phyloP scores from a whole-genome alignment of 1,140 invertebrate species.

The Mizuhopecten yessoensis region DNA sequence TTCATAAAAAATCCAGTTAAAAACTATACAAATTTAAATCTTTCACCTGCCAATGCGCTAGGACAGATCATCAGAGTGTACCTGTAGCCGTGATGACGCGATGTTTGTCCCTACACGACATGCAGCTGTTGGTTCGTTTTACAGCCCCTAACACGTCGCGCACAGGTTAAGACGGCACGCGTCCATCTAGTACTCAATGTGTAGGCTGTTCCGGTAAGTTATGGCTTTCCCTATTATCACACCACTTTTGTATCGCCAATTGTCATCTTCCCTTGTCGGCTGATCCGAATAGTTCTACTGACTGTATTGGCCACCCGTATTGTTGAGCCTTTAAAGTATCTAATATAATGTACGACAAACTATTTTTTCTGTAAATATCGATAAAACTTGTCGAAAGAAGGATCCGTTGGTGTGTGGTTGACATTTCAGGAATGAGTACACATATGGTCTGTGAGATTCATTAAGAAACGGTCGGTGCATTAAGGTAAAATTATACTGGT shows the following conservation, averaged over 20 bases:
- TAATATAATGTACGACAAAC: neutral
- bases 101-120: neutral
- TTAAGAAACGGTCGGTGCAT: neutral
- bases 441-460: neutral
- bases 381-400: neutral
- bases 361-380: neutral
- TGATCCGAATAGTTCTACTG: no score
- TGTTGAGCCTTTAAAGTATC: neutral
- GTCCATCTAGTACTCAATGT: neutral
- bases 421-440: conserved; percentile 10
- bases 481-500: neutral
- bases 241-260: neutral
- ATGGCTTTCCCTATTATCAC: conserved; percentile 37
- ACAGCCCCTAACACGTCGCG: neutral
- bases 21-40: neutral
- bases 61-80: neutral
- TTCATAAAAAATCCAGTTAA: neutral
- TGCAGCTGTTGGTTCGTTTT: neutral
- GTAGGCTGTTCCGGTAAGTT: conserved; percentile 20
- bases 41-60: neutral
- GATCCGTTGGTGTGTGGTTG: neutral
- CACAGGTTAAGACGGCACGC: neutral
- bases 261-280: neutral
- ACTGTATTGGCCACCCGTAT: neutral
- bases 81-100: neutral